Base-by-base conservation (phyloP, 2,888 invertebrate genomes). In the Ashinkailepas kermadecensis region DNA sequence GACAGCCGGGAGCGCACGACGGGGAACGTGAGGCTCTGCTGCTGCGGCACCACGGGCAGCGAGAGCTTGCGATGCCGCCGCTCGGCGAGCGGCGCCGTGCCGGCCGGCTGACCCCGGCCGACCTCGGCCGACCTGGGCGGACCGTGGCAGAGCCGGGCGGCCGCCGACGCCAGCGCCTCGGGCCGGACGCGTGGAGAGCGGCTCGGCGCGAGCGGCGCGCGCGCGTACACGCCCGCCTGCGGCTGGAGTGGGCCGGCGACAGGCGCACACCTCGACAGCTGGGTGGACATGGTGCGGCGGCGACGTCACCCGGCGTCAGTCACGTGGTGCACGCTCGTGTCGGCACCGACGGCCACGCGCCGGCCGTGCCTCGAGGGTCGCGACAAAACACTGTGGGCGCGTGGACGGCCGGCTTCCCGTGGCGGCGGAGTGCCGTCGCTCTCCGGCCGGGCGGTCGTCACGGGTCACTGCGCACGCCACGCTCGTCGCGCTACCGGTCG, bases 11-110 rank as follows among this genome's bases (percentile, higher is more conserved):
- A 13, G 21, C 74, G 54, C 21, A 39, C 21, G 56, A 74, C 56
- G 54, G 74, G 74, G 56, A 74, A 74, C 74, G 74, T 74, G 21
- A 74, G 74, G 21, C 74, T 74, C 74, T 74, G 74, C 74, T 74
- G 74, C 74, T 74, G 74, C 74, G 74, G 74, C 11, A 74, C 56
- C 56, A 74, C 74, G 54, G 74, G 74, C 54, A 74, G 56, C 10
- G 74, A 74, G 18, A 74, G 74, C 74, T 74, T 74, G 18, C 74
- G 74, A 21, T 74, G 74, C 2, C 74, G 74, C 10, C 74, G 74
- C 54, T 74, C 74, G 74, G 54, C 54, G 54, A 23, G 74, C 18
- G 74, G 74, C 74, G 74, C 54, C 74, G 39, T 13, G 21, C 74
- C 54, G 10, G 56, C 54, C 54, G 74, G 54, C 74, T 56, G 54